These are phyloP conservation scores for Enteromius argenteus DNA, from an alignment of 2,797 vertebrate genomes.

Conservation along the genomic window DNA sequence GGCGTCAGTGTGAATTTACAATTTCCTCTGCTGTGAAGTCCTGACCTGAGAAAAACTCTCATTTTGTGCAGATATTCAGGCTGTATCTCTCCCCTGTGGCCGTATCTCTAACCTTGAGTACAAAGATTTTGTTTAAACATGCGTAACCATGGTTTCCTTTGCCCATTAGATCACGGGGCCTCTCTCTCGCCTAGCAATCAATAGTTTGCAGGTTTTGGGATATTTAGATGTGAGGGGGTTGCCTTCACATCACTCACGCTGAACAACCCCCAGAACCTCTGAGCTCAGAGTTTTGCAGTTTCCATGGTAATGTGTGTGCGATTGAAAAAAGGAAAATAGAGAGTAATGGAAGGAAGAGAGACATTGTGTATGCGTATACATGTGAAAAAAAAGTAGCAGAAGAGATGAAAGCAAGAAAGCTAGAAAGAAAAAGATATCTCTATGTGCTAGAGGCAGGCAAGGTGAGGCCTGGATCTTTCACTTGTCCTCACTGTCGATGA, in stretches of 20 bases:
- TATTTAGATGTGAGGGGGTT: constrained; percentile 51
- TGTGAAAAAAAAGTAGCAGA: constrained; percentile 2
- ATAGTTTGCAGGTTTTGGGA: constrained; percentile 52
- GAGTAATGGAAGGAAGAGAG: constrained; percentile 29
- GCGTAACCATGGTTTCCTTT: constrained; percentile 36
- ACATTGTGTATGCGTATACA: neutral
- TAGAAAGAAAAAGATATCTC: constrained; percentile 12
- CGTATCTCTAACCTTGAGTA: constrained; percentile 38
- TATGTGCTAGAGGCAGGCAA: constrained; percentile 27
- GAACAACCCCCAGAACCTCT: constrained; percentile 32
- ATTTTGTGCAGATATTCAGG: constrained; percentile 26
- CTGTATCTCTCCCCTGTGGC: constrained; percentile 8
- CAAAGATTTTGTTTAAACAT: constrained; percentile 30
- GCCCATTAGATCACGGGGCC: constrained; percentile 24
- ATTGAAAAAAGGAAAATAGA: constrained; percentile 42
- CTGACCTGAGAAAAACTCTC: constrained; percentile 43
- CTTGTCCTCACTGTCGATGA: constrained; percentile 40
- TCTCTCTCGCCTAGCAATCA: constrained; percentile 37
- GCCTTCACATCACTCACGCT: constrained; percentile 50
- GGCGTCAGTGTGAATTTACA: constrained; percentile 34
- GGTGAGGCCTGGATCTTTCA: constrained; percentile 33
- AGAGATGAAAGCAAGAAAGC: constrained; percentile 38
- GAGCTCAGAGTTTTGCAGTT: constrained; percentile 56
- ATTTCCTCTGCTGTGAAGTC: constrained; percentile 32
- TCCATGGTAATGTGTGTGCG: constrained; percentile 58